Base-by-base conservation (phyloP, 2,888 invertebrate species). In the Sialis lutaria region DNA sequence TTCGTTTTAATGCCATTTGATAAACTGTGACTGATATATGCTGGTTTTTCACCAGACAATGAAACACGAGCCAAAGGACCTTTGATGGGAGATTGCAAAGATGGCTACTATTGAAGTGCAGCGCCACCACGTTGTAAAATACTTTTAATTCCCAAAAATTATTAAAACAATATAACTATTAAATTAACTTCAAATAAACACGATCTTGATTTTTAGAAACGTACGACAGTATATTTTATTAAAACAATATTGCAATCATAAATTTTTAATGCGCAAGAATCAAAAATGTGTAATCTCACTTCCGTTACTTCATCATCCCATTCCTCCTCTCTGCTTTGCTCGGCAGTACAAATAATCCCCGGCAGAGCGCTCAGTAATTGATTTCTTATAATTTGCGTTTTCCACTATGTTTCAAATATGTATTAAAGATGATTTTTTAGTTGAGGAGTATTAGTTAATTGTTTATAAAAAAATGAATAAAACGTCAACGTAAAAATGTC, bases 1-100 rank as follows among this genome's bases (percentile, higher is more conserved):
- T 89, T 85, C 89, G 83, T 83, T 89, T 89, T 84, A 89, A 85
- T 80, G 89, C 89, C 89, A 89, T 89, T 81, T 79, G 75, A 73
- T 72, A 72, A 70, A 59, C 55, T 73, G 71, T 73, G 70, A 72
- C 72, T 75, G 74, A 74, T 77, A 74, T 75, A 74, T 74, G 76
- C 78, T 77, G 77, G 75, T 74, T 76, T 76, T 75, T 74, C 75
- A 79, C 77, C 77, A 79, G 78, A 79, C 79, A 80, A 79, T 79
- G 79, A 77, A 79, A 76, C 75, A 77, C 77, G 78, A 79, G 76
- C 79, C 78, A 79, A 78, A 35, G 77, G 80, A 80, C 79, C 80
- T 81, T 79, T 79, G 79, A 80, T 81, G 79, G 79, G 77, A 79
- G 80, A 81, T 80, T 79, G 79, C 79, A 82, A 67, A 82, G 81